Evolutionary conservation across 1,140 invertebrate genomes (phyloP).

Genomic region (Ptiloglossa arizonensis): DNA sequence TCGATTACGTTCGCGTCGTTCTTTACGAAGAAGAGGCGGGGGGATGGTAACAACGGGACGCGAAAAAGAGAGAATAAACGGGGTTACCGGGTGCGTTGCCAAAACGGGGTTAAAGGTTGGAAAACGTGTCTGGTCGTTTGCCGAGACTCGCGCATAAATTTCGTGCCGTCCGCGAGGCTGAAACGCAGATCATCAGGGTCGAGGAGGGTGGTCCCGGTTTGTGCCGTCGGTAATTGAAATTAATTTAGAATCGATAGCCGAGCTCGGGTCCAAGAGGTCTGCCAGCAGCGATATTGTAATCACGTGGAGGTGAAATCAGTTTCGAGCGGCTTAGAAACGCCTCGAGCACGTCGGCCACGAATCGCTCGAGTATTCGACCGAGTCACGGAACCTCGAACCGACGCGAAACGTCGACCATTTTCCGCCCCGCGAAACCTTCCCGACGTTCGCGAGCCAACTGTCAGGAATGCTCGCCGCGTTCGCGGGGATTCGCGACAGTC

Average conservation of each 20-base stretch:
- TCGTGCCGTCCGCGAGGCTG: background rate
- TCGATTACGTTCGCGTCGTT: background rate
- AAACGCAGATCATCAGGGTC: background rate
- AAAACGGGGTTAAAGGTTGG: constrained; percentile 5
- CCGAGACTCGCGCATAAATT: constrained; percentile 6
- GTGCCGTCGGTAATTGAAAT: constrained; percentile 26
- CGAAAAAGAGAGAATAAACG: background rate
- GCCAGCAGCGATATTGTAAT: constrained; percentile 29
- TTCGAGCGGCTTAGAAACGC: constrained; percentile 6
- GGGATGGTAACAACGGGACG: background rate
- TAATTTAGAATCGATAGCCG: constrained; percentile 41
- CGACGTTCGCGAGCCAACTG: constrained; percentile 16
- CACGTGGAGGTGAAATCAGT: constrained; percentile 36
- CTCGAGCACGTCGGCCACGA: constrained; percentile 2
- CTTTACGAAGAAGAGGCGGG: background rate
- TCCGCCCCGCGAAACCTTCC: background rate
- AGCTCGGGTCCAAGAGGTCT: background rate
- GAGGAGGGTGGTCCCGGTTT: background rate
- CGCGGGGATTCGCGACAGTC: background rate
- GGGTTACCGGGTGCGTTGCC: background rate
- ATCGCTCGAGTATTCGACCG: background rate
- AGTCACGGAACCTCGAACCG: constrained; percentile 28
- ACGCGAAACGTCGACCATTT: constrained; percentile 26
- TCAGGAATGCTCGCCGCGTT: background rate
- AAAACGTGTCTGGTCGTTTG: background rate